phyloP scores from a whole-genome alignment of 2,113 vertebrate species.

The Larimichthys crocea region DNA sequence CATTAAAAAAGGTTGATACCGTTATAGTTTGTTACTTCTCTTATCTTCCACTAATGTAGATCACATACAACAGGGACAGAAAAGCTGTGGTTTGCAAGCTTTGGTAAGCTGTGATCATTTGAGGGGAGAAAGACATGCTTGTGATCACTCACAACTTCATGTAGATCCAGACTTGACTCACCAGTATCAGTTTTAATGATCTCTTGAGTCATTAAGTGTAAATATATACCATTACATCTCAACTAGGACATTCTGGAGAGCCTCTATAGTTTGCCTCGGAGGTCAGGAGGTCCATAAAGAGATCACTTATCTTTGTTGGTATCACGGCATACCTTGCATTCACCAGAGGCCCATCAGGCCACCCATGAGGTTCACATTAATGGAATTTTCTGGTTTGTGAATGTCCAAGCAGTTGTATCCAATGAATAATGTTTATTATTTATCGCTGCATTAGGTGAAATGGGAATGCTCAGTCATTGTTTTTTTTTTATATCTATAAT shows the following conservation, averaged over 20 bases:
- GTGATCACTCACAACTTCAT: slow-evolving; percentile 12
- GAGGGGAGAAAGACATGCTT: slow-evolving; percentile 8
- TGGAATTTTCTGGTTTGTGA: not conserved
- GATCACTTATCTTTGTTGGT: slow-evolving; percentile 39
- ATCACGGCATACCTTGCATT: slow-evolving; percentile 66
- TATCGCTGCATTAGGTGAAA: slow-evolving; percentile 24
- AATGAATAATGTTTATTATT: slow-evolving; percentile 32
- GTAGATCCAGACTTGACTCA: slow-evolving; percentile 10
- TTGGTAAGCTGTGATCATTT: slow-evolving; percentile 4
- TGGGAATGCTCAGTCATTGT: slow-evolving; percentile 27
- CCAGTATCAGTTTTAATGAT: slow-evolving; percentile 31
- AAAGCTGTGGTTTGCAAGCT: not conserved
- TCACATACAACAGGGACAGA: slow-evolving; percentile 1
- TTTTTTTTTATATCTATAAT: slow-evolving; percentile 31
- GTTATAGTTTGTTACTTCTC: not conserved
- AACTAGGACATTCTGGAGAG: slow-evolving; percentile 27
- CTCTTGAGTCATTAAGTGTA: slow-evolving; percentile 52
- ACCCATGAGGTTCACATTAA: slow-evolving; percentile 44
- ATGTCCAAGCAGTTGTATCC: not conserved
- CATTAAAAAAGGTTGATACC: slow-evolving; percentile 18
- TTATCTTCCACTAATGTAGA: not conserved
- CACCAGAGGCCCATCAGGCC: slow-evolving; percentile 45
- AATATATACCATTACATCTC: slow-evolving; percentile 44
- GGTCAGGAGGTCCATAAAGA: slow-evolving; percentile 31
- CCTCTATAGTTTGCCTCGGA: slow-evolving; percentile 18